Evolutionary conservation across 2,888 invertebrate species (phyloP).

Genomic region (Sminthurinus aureus): DNA sequence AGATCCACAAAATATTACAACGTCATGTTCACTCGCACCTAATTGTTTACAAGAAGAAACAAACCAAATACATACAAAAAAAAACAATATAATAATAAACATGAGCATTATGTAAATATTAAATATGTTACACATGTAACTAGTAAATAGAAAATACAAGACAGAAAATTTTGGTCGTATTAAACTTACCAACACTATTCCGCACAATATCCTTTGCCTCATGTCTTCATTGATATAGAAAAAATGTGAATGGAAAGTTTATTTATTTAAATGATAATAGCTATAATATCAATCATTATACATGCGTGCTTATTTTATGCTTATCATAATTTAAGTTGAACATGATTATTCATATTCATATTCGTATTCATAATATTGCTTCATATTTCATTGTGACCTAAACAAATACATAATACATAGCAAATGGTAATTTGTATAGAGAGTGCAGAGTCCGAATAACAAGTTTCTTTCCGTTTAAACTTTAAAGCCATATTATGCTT

Average conservation of each 20-base stretch:
- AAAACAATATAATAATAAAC: background rate
- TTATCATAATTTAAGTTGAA: no score
- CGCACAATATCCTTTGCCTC: constrained; percentile 82
- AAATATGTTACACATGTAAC: background rate
- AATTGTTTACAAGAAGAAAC: background rate
- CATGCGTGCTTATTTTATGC: no score
- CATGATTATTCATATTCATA: no score
- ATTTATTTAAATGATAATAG: background rate
- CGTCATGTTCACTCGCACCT: constrained; percentile 80
- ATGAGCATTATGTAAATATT: background rate
- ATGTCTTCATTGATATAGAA: constrained; percentile 68
- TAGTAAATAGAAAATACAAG: background rate
- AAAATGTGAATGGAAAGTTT: background rate
- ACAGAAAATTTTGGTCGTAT: background rate
- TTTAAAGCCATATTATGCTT: background rate
- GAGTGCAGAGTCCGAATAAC: background rate
- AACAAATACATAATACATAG: background rate
- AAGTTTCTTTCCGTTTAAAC: background rate
- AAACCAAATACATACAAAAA: no score
- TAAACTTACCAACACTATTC: constrained; percentile 69
- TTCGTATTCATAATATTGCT: background rate
- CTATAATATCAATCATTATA: background rate
- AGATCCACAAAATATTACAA: constrained; percentile 76
- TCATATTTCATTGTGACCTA: background rate
- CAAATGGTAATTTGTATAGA: background rate